phyloP scores from a whole-genome alignment of 2,113 vertebrate genomes.

The Elaphurus davidianus region DNA sequence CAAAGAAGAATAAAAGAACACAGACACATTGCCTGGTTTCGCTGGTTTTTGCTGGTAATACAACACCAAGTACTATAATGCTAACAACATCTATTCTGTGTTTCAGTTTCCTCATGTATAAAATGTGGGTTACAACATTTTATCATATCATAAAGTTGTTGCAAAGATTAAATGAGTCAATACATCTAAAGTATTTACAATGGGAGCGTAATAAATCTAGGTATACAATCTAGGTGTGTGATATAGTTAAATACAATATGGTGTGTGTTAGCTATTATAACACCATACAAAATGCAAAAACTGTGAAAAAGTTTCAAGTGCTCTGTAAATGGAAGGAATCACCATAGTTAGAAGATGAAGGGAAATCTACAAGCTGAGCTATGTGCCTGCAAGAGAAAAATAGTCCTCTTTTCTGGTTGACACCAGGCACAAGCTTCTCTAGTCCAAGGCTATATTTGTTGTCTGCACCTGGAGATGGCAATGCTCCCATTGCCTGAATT shows the following conservation, averaged over 20 bases:
- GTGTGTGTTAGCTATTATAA: neutral
- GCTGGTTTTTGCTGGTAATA: neutral
- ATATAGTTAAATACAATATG: neutral
- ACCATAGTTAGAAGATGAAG: neutral
- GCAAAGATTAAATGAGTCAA: neutral
- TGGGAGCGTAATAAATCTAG: neutral
- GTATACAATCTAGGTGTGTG: neutral
- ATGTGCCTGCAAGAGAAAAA: neutral
- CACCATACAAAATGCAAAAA: neutral
- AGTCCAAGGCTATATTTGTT: neutral
- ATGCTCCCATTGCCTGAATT: neutral
- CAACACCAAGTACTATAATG: neutral
- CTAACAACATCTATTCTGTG: neutral
- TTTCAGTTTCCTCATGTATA: neutral
- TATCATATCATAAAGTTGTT: neutral
- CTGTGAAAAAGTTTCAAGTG: neutral
- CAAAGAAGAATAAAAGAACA: neutral
- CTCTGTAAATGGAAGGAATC: neutral
- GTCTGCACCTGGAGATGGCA: neutral
- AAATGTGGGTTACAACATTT: neutral
- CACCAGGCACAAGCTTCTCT: neutral
- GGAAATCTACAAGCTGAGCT: neutral
- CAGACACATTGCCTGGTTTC: neutral
- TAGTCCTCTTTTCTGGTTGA: neutral
- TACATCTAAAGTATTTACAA: neutral